A percentile compares a stretch with the other conserved stretches of the same genome.
Evolutionary conservation across 1,140 invertebrate species (phyloP).

Genomic region (Halesus radiatus): DNA sequence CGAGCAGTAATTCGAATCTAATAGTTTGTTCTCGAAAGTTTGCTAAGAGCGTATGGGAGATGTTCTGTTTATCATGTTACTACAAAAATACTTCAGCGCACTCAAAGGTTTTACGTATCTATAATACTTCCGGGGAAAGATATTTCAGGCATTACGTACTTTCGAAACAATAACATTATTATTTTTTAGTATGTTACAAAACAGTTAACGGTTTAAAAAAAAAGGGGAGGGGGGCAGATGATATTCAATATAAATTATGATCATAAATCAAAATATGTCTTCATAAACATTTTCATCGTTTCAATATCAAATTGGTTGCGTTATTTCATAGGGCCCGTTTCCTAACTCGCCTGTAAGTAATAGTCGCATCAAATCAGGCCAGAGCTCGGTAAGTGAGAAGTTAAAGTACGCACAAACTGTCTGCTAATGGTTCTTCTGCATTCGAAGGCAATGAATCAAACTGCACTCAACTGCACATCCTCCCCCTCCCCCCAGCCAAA

Average conservation of each 20-base stretch:
- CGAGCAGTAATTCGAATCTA: conserved; percentile 49
- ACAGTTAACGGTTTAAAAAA: neutral
- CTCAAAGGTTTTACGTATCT: neutral
- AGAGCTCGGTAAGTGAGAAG: neutral
- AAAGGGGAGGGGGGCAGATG: neutral
- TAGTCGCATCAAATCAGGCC: conserved; percentile 30
- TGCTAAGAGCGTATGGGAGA: conserved; percentile 30
- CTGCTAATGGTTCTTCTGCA: conserved; percentile 54
- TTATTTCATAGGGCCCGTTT: no score
- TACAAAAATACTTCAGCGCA: conserved; percentile 17
- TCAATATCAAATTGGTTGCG: no score
- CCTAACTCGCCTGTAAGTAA: conserved; percentile 11
- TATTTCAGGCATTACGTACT: no score
- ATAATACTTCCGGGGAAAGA: no score
- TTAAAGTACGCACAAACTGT: conserved; percentile 19
- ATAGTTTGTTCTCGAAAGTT: conserved; percentile 49
- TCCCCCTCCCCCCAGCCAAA: conserved; percentile 32
- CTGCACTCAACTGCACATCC: conserved; percentile 58
- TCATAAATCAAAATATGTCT: no score
- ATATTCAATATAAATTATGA: neutral
- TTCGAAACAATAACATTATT: no score
- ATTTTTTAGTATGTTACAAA: no score
- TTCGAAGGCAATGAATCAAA: conserved; percentile 58
- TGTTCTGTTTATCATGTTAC: conserved; percentile 25
- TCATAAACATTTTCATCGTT: no score